These are phyloP conservation scores for Aphelocoma coerulescens DNA, from an alignment of 2,113 vertebrate genomes.

Conservation along the genomic window DNA sequence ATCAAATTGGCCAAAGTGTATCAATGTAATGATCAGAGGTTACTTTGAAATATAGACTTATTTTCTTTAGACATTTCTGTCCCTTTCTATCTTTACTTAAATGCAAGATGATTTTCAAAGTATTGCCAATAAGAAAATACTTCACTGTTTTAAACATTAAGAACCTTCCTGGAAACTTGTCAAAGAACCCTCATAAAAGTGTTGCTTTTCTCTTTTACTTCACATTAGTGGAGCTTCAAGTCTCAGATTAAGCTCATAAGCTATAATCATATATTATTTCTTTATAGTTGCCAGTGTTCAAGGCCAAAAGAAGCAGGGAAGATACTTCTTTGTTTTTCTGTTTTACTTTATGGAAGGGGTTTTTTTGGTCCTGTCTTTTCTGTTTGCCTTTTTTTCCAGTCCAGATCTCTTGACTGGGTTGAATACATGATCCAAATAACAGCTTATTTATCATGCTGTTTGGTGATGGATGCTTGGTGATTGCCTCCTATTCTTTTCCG, in stretches of 20 bases:
- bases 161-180: not conserved
- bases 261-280: not conserved
- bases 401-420: constrained; percentile 27
- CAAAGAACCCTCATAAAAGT: not conserved
- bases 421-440: constrained; percentile 49
- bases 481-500: constrained; percentile 53
- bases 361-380: not conserved
- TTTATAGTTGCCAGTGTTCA: not conserved
- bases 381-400: not conserved
- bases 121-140: not conserved
- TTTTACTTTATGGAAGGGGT: not conserved
- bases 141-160: not conserved
- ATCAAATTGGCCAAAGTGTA: not conserved
- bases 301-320: not conserved
- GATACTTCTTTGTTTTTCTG: not conserved
- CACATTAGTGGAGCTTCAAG: not conserved
- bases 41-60: not conserved
- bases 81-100: not conserved
- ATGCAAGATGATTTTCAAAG: not conserved
- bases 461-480: constrained; percentile 58
- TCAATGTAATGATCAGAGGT: not conserved
- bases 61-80: not conserved
- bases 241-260: not conserved
- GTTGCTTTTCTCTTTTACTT: not conserved
- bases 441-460: constrained; percentile 62